Base-by-base conservation (phyloP, 2,797 vertebrate species). In the Yasuhikotakia modesta region DNA sequence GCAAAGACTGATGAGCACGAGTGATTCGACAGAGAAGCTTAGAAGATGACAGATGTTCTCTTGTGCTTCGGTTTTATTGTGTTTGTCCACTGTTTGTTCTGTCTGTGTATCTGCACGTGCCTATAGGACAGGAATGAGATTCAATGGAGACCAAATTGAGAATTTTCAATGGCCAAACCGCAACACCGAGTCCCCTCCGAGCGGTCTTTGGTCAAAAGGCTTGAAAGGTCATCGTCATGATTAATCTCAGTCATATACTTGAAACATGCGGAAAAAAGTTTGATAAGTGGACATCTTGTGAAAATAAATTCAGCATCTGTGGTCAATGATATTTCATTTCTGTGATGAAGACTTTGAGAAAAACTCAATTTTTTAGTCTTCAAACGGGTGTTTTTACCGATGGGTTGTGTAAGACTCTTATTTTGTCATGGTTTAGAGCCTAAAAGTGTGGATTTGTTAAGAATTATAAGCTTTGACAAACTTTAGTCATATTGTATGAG, bases 51-150 rank as follows among this genome's bases (percentile, higher is more conserved):
- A 22, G 35, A 30, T 35, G 39, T 43, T 30, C 68, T 48, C n/a
- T 73, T 61, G 52, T 53, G 16, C 45, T n/a, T n/a, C n/a, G n/a
- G n/a, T n/a, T n/a, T n/a, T n/a, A n/a, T n/a, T n/a, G n/a, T n/a
- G n/a, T n/a, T n/a, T n/a, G n/a, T n/a, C n/a, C n/a, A n/a, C 68
- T 71, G 27, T 72, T 63, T 70, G 70, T 67, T 73, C 70, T 19
- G 43, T 74, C 55, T 61, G 53, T 46, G 16, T 69, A 30, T 27
- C 10, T 39, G 16, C 43, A 76, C n/a, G 14, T 27, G 24, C 57
- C n/a, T 12, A n/a, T n/a, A 57, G 21, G 6, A 39, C 4, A n/a
- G n/a, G n/a, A n/a, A n/a, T n/a, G n/a, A 27, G 4, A 24, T 24
- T 6, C 27, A 58, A 58, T 58, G 57, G 53, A 57, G 53, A n/a